Percentiles rank a stretch among this genome's conserved stretches.
These are phyloP conservation scores for Petroica traversi DNA, from an alignment of 2,113 vertebrate species.

Conservation along the genomic window DNA sequence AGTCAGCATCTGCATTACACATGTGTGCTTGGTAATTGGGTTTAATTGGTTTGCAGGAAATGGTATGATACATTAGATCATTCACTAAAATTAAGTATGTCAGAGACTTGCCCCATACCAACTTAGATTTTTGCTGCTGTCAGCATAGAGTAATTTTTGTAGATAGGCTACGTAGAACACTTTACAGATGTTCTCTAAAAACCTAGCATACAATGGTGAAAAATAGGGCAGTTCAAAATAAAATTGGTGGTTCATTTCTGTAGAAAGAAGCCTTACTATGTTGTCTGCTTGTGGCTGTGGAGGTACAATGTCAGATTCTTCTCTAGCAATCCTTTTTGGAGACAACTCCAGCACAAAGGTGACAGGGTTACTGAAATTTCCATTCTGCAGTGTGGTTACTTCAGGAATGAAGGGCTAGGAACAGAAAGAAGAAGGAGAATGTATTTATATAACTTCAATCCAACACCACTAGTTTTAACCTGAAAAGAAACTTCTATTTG, in stretches of 20 bases:
- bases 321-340: background rate
- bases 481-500: background rate
- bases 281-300: background rate
- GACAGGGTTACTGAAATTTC: background rate
- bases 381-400: background rate
- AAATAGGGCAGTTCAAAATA: background rate
- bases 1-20: background rate
- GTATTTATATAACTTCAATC: background rate
- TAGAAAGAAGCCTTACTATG: background rate
- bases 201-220: rapidly evolving
- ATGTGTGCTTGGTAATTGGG: background rate
- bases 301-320: background rate
- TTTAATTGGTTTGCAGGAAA: background rate
- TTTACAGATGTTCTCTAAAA: background rate
- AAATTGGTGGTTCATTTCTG: background rate
- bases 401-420: background rate
- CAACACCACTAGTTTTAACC: background rate
- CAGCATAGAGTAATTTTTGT: background rate
- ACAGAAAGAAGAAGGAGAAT: background rate
- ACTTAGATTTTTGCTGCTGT: background rate
- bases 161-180: background rate
- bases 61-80: background rate
- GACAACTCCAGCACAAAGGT: background rate
- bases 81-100: background rate
- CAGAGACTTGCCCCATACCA: background rate